phyloP scores from a whole-genome alignment of 2,888 invertebrate genomes.

The Spodoptera exigua region DNA sequence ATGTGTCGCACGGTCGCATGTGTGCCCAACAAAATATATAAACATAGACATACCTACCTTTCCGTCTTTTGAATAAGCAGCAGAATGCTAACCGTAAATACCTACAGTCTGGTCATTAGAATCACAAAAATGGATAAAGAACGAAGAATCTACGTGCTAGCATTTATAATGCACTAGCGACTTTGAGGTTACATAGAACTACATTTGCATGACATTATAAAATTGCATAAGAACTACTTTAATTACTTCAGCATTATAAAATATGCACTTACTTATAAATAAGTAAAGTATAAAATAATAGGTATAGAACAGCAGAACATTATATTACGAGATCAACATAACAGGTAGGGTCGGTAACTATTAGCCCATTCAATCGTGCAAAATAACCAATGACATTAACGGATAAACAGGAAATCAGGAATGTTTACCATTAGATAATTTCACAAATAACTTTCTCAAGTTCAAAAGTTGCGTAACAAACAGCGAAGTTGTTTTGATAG shows the following conservation, averaged over 20 bases:
- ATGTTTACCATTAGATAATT: slow-evolving; percentile 60
- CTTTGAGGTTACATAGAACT: slow-evolving; percentile 38
- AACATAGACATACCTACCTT: slow-evolving; percentile 13
- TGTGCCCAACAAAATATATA: slow-evolving; percentile 49
- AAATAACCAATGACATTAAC: slow-evolving; percentile 14
- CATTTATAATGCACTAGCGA: slow-evolving; percentile 43
- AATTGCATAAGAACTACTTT: slow-evolving; percentile 41
- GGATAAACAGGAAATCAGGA: slow-evolving; percentile 43
- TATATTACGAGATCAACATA: slow-evolving; percentile 4
- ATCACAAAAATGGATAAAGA: slow-evolving; percentile 26
- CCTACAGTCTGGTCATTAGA: slow-evolving; percentile 17
- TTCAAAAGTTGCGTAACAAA: slow-evolving; percentile 81
- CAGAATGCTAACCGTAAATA: no score
- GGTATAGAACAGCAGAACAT: slow-evolving; percentile 13
- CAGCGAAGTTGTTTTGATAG: slow-evolving; percentile 82
- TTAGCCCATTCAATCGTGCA: slow-evolving; percentile 15
- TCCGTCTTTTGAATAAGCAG: neutral
- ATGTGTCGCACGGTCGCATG: slow-evolving; percentile 63
- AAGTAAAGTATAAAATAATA: no score
- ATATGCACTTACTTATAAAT: neutral
- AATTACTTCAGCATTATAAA: slow-evolving; percentile 20
- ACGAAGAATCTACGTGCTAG: slow-evolving; percentile 25
- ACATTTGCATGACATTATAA: slow-evolving; percentile 46
- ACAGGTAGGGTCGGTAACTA: neutral
- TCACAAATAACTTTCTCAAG: slow-evolving; percentile 72